Evolutionary conservation across 2,113 vertebrate genomes (phyloP).

Genomic region (Heloderma charlesbogerti): DNA sequence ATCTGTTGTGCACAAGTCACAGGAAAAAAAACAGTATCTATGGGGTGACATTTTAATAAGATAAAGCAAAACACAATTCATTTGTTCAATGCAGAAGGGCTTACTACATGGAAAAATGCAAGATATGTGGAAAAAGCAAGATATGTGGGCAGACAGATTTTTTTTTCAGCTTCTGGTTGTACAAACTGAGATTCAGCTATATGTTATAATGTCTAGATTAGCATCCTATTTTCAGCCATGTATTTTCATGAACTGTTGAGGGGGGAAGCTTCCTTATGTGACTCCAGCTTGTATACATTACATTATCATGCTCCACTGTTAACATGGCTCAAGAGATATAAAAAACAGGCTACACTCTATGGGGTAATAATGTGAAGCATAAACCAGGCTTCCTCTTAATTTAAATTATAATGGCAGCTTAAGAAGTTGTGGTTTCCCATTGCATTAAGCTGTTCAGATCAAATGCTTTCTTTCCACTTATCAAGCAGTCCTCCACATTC

Average conservation of each 20-base stretch:
- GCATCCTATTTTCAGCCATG: conserved; percentile 59
- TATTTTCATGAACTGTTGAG: conserved; percentile 73
- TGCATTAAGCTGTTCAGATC: conserved; percentile 56
- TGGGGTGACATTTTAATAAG: conserved; percentile 66
- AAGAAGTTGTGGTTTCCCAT: conserved; percentile 74
- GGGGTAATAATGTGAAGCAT: conserved; percentile 72
- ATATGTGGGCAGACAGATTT: conserved; percentile 60
- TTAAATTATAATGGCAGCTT: conserved; percentile 71
- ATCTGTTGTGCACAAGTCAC: conserved; percentile 61
- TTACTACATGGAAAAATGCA: conserved; percentile 34
- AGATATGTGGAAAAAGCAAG: conserved; percentile 58
- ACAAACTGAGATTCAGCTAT: conserved; percentile 73
- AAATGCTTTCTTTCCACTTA: conserved; percentile 60
- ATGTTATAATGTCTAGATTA: conserved; percentile 71
- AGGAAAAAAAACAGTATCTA: conserved; percentile 45
- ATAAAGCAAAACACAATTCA: conserved; percentile 61
- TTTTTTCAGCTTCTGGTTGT: conserved; percentile 63
- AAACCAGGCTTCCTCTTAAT: conserved; percentile 76
- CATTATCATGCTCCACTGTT: conserved; percentile 76
- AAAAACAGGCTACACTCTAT: conserved; percentile 72
- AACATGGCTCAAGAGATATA: conserved; percentile 75
- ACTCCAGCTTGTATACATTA: conserved; percentile 69
- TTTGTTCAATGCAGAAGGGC: conserved; percentile 60
- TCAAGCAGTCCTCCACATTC: conserved; percentile 31
- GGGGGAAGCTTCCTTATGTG: conserved; percentile 70